phyloP scores from a whole-genome alignment of 2,113 vertebrate genomes.

The Chamaetylas fuelleborni region DNA sequence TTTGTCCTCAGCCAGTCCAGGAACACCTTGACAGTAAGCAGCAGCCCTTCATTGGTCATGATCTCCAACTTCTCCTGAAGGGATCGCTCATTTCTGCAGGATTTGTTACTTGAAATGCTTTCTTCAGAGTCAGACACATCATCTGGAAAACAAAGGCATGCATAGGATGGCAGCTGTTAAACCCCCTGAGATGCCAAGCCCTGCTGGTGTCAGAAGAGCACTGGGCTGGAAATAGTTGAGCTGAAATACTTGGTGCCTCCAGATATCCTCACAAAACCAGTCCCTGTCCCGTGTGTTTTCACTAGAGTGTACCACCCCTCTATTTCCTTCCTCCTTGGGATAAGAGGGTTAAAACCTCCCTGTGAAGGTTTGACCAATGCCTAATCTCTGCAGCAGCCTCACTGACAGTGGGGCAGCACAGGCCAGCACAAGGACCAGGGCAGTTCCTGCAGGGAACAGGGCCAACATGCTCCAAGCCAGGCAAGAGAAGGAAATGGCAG shows the following conservation, averaged over 20 bases:
- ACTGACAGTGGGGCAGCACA: fast-evolving
- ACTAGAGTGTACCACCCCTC: neutral
- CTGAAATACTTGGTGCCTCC: neutral
- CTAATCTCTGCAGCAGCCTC: neutral
- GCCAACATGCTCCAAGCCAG: fast-evolving
- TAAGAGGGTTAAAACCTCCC: neutral
- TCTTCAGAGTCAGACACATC: conserved; percentile 87
- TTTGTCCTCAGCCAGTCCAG: conserved; percentile 95
- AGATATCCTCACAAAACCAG: neutral
- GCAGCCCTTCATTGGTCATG: conserved; percentile 86
- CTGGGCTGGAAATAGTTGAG: neutral
- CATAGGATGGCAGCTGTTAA: neutral
- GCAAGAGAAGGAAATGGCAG: neutral
- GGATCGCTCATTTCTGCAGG: conserved; percentile 84
- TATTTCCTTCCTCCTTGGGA: neutral
- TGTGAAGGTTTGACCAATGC: neutral
- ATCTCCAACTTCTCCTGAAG: conserved; percentile 90
- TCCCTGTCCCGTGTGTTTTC: neutral
- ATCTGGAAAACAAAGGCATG: conserved; percentile 61
- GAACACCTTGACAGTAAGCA: conserved; percentile 94
- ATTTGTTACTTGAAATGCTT: conserved; percentile 84
- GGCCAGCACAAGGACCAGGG: neutral
- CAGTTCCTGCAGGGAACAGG: neutral
- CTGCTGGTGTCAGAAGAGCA: neutral
- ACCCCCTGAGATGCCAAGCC: neutral